Evolutionary conservation across 92 coral and sea anemone genomes (phyloP).

Genomic region (Actinostola sp.): DNA sequence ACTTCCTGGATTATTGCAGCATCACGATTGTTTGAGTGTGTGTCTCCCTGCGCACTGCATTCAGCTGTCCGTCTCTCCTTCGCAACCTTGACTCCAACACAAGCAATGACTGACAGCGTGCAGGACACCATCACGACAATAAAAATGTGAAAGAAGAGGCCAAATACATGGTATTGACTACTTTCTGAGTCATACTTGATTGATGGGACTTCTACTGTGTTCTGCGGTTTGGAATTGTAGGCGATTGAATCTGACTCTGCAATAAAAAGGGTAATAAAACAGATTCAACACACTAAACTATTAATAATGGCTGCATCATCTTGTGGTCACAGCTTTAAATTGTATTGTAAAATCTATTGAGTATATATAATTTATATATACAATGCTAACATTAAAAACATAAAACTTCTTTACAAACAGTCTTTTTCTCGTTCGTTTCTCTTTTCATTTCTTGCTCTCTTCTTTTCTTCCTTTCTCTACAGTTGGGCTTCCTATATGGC

Average conservation of each 20-base stretch:
- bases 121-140: constrained; percentile 15
- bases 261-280: background rate
- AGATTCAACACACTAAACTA: too few species aligned
- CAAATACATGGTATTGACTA: constrained; percentile 1
- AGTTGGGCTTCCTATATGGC: too few species aligned
- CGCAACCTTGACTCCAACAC: constrained; percentile 8
- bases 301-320: too few species aligned
- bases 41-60: background rate
- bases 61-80: constrained; percentile 12
- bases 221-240: background rate
- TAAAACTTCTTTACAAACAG: too few species aligned
- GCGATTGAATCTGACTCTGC: background rate
- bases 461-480: too few species aligned
- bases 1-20: constrained; percentile 9
- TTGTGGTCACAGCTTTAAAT: too few species aligned
- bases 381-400: too few species aligned
- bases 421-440: too few species aligned
- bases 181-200: background rate
- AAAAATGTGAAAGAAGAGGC: constrained; percentile 19
- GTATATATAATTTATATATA: too few species aligned
- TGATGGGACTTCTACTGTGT: constrained; percentile 5
- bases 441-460: too few species aligned
- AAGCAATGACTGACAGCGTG: constrained; percentile 5
- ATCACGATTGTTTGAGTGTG: constrained; percentile 11
- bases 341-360: too few species aligned